A percentile compares a stretch with the other conserved stretches of the same genome.
phyloP scores from a whole-genome alignment of 2,888 invertebrate genomes.

The Monoplex corrugatus region DNA sequence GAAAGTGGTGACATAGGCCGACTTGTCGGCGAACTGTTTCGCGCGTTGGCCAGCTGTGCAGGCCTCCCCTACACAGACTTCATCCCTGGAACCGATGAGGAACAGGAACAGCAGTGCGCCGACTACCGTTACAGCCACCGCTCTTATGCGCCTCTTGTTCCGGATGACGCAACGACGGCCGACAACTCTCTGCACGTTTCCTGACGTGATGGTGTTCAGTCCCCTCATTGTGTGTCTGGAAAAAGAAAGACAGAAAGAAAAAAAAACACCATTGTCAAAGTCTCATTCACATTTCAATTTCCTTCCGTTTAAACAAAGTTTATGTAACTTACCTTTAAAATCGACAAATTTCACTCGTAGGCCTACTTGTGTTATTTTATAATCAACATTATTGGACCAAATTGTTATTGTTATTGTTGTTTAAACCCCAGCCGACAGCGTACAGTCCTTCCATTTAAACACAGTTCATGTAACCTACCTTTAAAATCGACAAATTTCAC shows the following conservation, averaged over 20 bases:
- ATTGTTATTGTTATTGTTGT: no score
- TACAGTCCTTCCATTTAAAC: no score
- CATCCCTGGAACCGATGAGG: background rate
- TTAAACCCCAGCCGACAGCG: no score
- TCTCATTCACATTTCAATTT: no score
- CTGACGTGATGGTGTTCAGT: background rate
- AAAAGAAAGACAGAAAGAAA: background rate
- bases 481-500: no score
- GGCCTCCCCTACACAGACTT: background rate
- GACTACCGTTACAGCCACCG: background rate
- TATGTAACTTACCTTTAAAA: no score
- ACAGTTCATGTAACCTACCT: no score
- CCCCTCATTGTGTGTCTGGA: background rate
- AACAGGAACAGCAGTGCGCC: slow-evolving; percentile 27
- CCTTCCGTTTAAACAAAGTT: background rate
- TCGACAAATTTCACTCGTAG: no score
- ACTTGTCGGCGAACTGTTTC: background rate
- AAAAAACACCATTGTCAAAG: background rate
- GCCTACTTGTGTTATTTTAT: no score
- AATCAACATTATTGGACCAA: no score
- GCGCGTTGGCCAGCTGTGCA: background rate
- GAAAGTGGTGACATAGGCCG: slow-evolving; percentile 38
- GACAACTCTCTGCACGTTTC: background rate
- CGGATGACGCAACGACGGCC: background rate
- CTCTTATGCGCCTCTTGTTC: slow-evolving; percentile 32